Base-by-base conservation (phyloP, 2,113 vertebrate genomes). In the Pedetes capensis region DNA sequence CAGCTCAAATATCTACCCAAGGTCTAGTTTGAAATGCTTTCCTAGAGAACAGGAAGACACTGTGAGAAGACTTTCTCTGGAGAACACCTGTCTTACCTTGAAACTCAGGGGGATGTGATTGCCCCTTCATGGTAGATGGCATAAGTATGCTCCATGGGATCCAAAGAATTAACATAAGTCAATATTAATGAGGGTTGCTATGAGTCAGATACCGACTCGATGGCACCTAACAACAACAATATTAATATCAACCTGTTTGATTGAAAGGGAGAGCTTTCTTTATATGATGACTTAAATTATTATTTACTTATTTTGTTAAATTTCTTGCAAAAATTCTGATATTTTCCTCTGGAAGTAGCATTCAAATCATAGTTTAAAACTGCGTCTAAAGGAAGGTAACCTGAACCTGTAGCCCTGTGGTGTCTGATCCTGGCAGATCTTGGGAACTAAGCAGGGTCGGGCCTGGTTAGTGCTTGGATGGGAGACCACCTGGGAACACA, bases 11-110 rank as follows among this genome's bases (percentile, higher is more conserved):
- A 76, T 57, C 59, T 84, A 34, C 69, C 84, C 95, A 78, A 68
- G 68, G 79, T 86, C 80, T 80, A 44, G 63, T 71, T 75, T 81
- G 78, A 87, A 94, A 78, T 79, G 9, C 64, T 96, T 91, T 74
- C 85, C n/a, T 51, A 95, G 72, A 87, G 42, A 10, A 37, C 6
- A 5, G 8, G 87, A 68, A 0, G 8, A 74, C 47, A 16, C 27
- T 59, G 20, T 91, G 22, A 44, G 80, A 86, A 84, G 74, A 68
- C 8, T 20, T 79, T 86, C 53, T 83, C 22, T 32, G 6, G 34
- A 83, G 34, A 37, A 88, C 8, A 22, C 22, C 18, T 16, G 18
- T 20, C 6, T 5, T 13, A 25, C 51, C 47, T 44, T 49, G 51
- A 66, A 72, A 80, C 29, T 64, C 55, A 82, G 63, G 42, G 6